phyloP scores from a whole-genome alignment of 2,888 invertebrate species.

The Polydrusus cervinus region DNA sequence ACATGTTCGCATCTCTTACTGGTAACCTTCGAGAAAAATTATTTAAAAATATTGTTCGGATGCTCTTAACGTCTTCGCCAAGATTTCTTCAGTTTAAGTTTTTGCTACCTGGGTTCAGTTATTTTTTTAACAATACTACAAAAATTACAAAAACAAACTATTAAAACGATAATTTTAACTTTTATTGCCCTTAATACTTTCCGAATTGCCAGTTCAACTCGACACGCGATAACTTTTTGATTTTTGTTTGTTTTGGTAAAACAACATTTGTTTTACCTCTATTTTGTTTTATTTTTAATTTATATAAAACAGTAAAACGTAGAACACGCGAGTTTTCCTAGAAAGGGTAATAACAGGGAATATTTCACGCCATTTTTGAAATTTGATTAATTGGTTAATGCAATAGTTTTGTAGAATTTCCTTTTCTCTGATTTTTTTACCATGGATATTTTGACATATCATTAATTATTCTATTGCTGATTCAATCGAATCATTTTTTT shows the following conservation, averaged over 20 bases:
- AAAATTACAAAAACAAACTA: neutral
- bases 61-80: too few relatives aligned
- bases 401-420: neutral
- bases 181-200: slow-evolving; percentile 2
- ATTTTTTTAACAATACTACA: too few relatives aligned
- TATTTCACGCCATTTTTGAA: slow-evolving; percentile 46
- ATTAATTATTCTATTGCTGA: too few relatives aligned
- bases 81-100: too few relatives aligned
- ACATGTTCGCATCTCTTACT: too few relatives aligned
- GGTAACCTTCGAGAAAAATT: too few relatives aligned
- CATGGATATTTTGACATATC: too few relatives aligned
- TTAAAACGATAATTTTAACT: neutral
- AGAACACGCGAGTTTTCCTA: slow-evolving; percentile 34
- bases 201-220: neutral
- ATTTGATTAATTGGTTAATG: slow-evolving; percentile 9
- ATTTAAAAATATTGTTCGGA: too few relatives aligned
- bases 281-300: slow-evolving; percentile 48
- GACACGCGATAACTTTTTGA: slow-evolving; percentile 33
- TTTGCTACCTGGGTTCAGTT: too few relatives aligned
- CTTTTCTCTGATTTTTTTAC: neutral
- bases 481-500: too few relatives aligned
- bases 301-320: slow-evolving; percentile 32
- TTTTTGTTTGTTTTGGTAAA: slow-evolving; percentile 27
- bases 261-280: slow-evolving; percentile 42
- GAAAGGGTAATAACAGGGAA: slow-evolving; percentile 45